Percentiles rank a stretch among this genome's conserved stretches.
Conservation (phyloP, 2,797 vertebrate species). For the Bucorvus abyssinicus region DNA sequence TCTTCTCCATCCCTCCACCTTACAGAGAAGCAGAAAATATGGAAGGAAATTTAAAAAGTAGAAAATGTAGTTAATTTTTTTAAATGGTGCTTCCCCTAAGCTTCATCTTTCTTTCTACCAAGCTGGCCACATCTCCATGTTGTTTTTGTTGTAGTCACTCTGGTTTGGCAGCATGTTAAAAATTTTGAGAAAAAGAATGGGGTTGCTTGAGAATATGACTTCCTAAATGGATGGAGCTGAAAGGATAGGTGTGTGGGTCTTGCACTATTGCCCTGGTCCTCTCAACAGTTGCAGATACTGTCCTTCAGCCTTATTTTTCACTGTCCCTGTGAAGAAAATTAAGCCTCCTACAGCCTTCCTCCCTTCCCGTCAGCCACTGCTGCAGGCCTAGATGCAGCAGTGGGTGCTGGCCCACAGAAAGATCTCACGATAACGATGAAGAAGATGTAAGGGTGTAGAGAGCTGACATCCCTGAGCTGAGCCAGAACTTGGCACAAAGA, state of each 20-base stretch:
- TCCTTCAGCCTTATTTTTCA: neutral
- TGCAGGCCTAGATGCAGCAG: neutral
- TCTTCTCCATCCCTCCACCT: neutral
- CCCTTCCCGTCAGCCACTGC: neutral
- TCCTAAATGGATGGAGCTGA: neutral
- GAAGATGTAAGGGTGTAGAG: neutral
- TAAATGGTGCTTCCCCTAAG: neutral
- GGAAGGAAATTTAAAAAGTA: neutral
- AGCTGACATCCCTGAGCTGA: neutral
- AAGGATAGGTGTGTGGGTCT: neutral
- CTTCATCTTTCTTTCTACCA: neutral
- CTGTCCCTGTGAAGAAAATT: neutral
- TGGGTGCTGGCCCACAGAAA: neutral
- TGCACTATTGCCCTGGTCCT: neutral
- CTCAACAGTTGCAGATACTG: neutral
- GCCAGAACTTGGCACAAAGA: neutral
- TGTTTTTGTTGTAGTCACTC: neutral
- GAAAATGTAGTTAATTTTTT: neutral
- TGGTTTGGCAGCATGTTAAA: neutral
- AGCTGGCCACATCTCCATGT: neutral
- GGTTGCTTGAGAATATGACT: accelerated
- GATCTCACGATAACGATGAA: accelerated
- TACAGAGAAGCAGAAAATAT: neutral
- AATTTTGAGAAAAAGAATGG: neutral
- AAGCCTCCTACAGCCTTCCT: neutral